A percentile compares a stretch with the other conserved stretches of the same genome.
Conservation (phyloP, 2,797 vertebrate species). For the Melanotaenia trifasciata region DNA sequence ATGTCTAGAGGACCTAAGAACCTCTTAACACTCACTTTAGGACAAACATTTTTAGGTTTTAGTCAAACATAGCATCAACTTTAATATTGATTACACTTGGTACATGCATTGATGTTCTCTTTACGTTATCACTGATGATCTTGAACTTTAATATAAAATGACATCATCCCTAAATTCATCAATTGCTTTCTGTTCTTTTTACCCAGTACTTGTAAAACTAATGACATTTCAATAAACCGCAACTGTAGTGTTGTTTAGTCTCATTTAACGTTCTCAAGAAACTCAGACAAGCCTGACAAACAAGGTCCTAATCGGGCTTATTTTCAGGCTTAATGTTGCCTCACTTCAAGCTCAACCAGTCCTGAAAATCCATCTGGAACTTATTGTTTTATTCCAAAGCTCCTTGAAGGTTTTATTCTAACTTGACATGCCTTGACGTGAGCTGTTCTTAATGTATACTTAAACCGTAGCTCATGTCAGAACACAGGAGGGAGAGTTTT, state of each 20-base stretch:
- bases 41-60: neutral
- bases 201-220: neutral
- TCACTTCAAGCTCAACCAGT: conserved; percentile 8
- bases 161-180: neutral
- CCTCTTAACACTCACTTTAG: neutral
- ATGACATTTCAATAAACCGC: neutral
- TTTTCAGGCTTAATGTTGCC: neutral
- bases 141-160: neutral
- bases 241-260: neutral
- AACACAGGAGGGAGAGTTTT: neutral
- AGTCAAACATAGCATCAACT: neutral
- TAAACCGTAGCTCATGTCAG: neutral
- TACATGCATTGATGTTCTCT: neutral
- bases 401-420: neutral
- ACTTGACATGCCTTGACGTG: neutral
- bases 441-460: neutral
- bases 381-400: neutral
- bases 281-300: conserved; percentile 1
- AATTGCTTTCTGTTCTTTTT: neutral
- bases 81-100: neutral
- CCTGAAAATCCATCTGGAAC: neutral
- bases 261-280: neutral
- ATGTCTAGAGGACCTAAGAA: neutral
- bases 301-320: neutral
- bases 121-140: neutral